phyloP scores from a whole-genome alignment of 2,888 invertebrate genomes.

The Ornithoptera alexandrae region DNA sequence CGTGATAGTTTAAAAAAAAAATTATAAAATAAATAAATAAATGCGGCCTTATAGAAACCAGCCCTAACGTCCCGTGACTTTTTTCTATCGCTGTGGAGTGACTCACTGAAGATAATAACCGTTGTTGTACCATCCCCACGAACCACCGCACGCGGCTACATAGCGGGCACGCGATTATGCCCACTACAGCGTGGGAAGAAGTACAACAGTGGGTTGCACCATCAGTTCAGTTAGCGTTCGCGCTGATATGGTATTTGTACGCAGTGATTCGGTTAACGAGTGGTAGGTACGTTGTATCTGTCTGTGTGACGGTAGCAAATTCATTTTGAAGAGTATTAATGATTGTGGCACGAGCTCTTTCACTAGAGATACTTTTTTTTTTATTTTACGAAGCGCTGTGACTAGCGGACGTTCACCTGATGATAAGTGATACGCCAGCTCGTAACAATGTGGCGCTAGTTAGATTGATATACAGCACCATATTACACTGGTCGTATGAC shows the following conservation, averaged over 20 bases:
- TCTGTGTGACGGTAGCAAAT: constrained; percentile 1
- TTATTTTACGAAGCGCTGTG: no score
- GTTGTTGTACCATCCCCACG: constrained; percentile 27
- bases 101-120: constrained; percentile 35
- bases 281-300: constrained; percentile 4
- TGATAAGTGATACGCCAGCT: no score
- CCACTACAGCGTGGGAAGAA: neutral
- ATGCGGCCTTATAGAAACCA: constrained; percentile 40
- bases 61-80: constrained; percentile 36
- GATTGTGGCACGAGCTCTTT: no score
- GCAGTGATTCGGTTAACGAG: constrained; percentile 20
- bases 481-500: no score
- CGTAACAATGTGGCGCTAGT: no score
- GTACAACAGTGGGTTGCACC: neutral
- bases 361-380: no score
- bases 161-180: neutral
- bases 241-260: constrained; percentile 7
- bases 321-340: no score
- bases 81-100: constrained; percentile 36
- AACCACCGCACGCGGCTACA: constrained; percentile 13
- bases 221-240: neutral
- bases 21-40: constrained; percentile 2
- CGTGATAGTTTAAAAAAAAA: no score
- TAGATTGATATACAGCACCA: no score
- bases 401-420: no score